A percentile compares a stretch with the other conserved stretches of the same genome.
These are phyloP conservation scores for Chaenodraco wilsoni DNA, from an alignment of 2,797 vertebrate genomes.

Conservation along the genomic window DNA sequence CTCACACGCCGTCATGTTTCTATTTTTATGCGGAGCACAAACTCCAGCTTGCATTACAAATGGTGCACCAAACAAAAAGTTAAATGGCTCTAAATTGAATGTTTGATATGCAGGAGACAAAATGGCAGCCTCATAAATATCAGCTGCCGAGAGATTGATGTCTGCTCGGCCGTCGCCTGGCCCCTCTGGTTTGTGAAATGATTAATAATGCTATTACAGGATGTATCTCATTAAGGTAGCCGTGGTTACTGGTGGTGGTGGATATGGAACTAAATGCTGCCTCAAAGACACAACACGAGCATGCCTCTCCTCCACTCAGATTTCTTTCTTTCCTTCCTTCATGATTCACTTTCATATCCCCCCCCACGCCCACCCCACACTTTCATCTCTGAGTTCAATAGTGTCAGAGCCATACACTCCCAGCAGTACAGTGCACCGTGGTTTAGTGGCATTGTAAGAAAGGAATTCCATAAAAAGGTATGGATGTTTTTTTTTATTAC, in stretches of 20 bases:
- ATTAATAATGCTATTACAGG: slow-evolving; percentile 45
- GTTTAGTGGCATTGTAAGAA: slow-evolving; percentile 65
- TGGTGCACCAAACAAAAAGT: slow-evolving; percentile 16
- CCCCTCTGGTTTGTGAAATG: slow-evolving; percentile 37
- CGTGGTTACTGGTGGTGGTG: slow-evolving; percentile 30
- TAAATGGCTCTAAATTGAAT: slow-evolving; percentile 31
- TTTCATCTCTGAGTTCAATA: slow-evolving; percentile 70
- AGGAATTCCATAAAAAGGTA: slow-evolving; percentile 44
- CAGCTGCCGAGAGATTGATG: slow-evolving; percentile 14
- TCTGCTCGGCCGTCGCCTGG: slow-evolving; percentile 5
- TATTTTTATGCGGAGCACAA: slow-evolving; percentile 14
- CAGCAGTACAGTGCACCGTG: slow-evolving; percentile 55
- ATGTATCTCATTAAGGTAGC: slow-evolving; percentile 46
- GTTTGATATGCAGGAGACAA: slow-evolving; percentile 39
- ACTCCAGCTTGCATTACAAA: slow-evolving; percentile 17
- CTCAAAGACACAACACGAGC: slow-evolving; percentile 25
- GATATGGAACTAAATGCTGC: slow-evolving; percentile 34
- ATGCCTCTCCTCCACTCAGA: slow-evolving; percentile 51
- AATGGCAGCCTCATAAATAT: slow-evolving; percentile 22
- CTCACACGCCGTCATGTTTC: background rate
- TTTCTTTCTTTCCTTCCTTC: slow-evolving; percentile 50
- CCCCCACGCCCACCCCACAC: slow-evolving; percentile 21
- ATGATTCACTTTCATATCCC: slow-evolving; percentile 58
- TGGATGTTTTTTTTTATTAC: slow-evolving; percentile 33
- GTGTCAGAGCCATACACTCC: slow-evolving; percentile 63